Evolutionary conservation across 2,888 invertebrate genomes (phyloP).

Genomic region (Lottia gigantea): DNA sequence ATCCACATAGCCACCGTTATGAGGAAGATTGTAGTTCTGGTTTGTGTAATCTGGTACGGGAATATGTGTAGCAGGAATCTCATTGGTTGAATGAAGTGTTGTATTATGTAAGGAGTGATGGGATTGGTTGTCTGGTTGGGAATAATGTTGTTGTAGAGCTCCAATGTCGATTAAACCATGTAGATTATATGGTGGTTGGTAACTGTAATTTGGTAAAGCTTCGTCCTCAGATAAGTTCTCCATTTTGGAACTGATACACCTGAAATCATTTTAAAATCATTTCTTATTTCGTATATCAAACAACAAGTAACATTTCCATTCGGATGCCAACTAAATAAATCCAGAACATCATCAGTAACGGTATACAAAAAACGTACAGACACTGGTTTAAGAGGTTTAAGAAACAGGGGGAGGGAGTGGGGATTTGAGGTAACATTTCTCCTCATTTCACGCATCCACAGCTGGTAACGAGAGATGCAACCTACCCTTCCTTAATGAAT

Average conservation of each 20-base stretch:
- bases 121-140: not conserved
- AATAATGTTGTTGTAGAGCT: not conserved
- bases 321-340: no score
- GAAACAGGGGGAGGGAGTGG: no score
- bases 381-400: no score
- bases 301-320: no score
- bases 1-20: not conserved
- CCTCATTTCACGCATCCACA: no score
- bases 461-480: no score
- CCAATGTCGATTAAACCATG: not conserved
- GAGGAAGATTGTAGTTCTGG: not conserved
- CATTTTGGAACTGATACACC: not conserved
- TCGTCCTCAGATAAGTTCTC: not conserved
- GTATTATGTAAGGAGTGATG: slow-evolving; percentile 3
- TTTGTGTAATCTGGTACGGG: not conserved
- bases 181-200: slow-evolving; percentile 1
- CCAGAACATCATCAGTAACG: no score
- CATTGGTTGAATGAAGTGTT: not conserved
- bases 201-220: slow-evolving; percentile 7
- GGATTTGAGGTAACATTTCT: no score
- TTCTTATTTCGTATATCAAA: no score
- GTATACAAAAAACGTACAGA: no score
- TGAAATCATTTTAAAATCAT: no score
- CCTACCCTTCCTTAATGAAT: no score
- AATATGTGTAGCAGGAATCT: not conserved